Evolutionary conservation across 2,113 vertebrate genomes (phyloP), one percentile per base, ranked within the genome.

Genomic region (Diphyllodes magnificus): DNA sequence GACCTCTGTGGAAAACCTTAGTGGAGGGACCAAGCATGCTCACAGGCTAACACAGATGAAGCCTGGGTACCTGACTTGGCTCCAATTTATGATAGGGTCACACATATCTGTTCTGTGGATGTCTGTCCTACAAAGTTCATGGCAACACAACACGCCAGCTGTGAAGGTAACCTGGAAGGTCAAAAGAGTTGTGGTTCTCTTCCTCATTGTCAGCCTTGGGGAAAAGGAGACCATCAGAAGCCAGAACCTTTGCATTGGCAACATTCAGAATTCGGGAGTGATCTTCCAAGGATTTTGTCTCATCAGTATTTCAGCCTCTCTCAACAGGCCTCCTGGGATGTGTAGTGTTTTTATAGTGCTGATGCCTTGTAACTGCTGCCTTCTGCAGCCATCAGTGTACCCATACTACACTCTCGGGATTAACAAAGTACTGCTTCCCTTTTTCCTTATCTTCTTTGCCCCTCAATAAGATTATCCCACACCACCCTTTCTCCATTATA

Each of bases 101-200:
- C 47, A 59, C 3, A 3, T 3, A 24, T 18, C 39, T 66, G 15
- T 33, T 33, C 69, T 44, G 37, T 33, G 39, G 1, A 8, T 22
- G 31, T 57, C 63, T 57, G 60, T 53, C 72, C 54, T 50, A 6
- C 64, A 39, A 9, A 42, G 35, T 0, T 92, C 81, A 39, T 14
- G 33, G 47, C 33, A 61, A 33, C 2, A 3, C 68, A 59, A 24
- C 6, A 9, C 0, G 1, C 30, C 2, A 3, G 7, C 59, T 10
- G 6, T 39, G 51, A 68, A 56, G 27, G 65, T 45, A 17, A 71
- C n/a, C 24, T 79, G 60, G 33, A 68, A 60, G 30, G 25, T 44
- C 54, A 40, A 28, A 82, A 53, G 31, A 37, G 5, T 8, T 60
- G 17, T 33, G 16, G 23, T 50, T 92, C 39, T 66, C 17, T 45